Conservation (phyloP, 1,140 invertebrate species). For the Dolichoris vasculosae region DNA sequence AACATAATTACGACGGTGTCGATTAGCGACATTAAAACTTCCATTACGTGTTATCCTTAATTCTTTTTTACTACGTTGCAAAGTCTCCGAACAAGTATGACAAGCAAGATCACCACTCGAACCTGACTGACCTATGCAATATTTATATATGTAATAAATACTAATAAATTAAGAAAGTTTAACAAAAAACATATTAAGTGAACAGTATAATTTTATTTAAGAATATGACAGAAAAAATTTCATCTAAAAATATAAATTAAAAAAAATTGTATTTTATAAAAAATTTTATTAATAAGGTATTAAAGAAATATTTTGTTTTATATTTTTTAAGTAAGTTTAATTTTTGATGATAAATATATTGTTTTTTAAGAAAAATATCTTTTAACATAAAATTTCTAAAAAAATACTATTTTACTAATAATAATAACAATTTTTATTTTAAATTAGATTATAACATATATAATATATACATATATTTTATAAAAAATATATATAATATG, state of each 20-base stretch:
- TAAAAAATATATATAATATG: no score
- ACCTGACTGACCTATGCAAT: conserved; percentile 59
- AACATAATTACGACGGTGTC: conserved; percentile 51
- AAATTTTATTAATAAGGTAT: no score
- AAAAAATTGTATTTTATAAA: neutral
- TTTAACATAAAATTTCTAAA: no score
- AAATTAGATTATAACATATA: no score
- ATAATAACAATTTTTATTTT: no score
- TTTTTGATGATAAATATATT: neutral
- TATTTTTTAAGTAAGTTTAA: neutral
- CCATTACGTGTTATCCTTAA: conserved; percentile 62
- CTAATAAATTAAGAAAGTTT: no score
- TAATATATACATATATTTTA: no score
- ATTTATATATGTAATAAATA: neutral
- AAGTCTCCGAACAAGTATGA: conserved; percentile 58
- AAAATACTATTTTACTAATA: no score
- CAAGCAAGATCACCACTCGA: conserved; percentile 62
- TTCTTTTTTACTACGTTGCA: conserved; percentile 61
- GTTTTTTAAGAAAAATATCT: no score
- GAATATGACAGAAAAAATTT: neutral
- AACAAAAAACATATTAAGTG: no score
- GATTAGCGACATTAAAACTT: conserved; percentile 65
- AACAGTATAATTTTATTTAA: no score
- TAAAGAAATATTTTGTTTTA: no score
- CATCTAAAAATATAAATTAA: conserved; percentile 16